These are phyloP conservation scores for Chrysomela aeneicollis DNA, from an alignment of 2,888 invertebrate genomes.

Conservation along the genomic window DNA sequence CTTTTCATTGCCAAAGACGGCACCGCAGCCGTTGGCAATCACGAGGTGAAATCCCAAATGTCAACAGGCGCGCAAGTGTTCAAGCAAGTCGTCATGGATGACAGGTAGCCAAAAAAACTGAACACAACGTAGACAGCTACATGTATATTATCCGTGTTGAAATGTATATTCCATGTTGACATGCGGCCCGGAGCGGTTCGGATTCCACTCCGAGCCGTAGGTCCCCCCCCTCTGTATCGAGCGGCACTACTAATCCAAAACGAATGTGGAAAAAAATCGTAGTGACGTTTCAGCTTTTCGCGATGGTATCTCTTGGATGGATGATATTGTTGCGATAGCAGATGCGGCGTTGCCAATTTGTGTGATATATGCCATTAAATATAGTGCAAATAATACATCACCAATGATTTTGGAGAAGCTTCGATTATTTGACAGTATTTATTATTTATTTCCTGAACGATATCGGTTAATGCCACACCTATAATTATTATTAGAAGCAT, in stretches of 20 bases:
- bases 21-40: constrained; percentile 84
- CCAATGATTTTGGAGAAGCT: constrained; percentile 15
- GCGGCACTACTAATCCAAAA: no score
- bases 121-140: background rate
- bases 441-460: constrained; percentile 19
- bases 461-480: constrained; percentile 15
- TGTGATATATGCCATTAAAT: constrained; percentile 54
- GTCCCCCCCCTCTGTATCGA: no score
- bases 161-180: constrained; percentile 37
- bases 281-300: no score
- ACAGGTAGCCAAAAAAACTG: constrained; percentile 66
- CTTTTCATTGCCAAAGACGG: constrained; percentile 91
- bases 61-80: constrained; percentile 71
- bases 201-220: background rate
- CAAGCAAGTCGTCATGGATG: constrained; percentile 81
- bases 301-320: constrained; percentile 9
- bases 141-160: constrained; percentile 35
- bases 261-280: no score
- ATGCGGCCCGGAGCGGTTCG: constrained; percentile 8
- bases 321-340: constrained; percentile 34
- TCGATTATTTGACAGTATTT: constrained; percentile 11
- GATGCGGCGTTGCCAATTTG: constrained; percentile 56
- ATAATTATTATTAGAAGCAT: background rate
- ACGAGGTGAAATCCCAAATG: constrained; percentile 81
- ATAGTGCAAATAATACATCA: constrained; percentile 19